phyloP scores from a whole-genome alignment of 2,113 vertebrate genomes.

The Puffinus mauretanicus region DNA sequence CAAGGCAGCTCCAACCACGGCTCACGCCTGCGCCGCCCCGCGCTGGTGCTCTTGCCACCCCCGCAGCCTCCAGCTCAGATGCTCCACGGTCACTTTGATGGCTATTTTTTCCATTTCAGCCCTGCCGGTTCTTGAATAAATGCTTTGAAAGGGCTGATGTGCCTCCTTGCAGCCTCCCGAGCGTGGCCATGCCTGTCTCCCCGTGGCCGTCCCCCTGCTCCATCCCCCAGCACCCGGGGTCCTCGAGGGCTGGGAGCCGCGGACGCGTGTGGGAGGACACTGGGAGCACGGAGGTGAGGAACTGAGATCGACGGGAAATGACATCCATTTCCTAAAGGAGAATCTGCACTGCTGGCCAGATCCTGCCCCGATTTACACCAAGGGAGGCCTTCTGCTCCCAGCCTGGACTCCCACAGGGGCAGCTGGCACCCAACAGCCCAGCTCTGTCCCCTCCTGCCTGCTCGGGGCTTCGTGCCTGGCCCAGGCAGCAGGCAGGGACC shows the following conservation, averaged over 20 bases:
- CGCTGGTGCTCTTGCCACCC: fast-evolving
- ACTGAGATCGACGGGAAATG: not conserved
- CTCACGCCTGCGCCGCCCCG: not conserved
- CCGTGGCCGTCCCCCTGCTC: not conserved
- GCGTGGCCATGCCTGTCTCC: not conserved
- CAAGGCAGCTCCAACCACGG: not conserved
- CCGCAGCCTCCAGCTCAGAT: not conserved
- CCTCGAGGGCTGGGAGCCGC: not conserved
- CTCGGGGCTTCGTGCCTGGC: fast-evolving
- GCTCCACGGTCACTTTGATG: not conserved
- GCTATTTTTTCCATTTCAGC: not conserved
- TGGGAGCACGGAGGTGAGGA: not conserved
- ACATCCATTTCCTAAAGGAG: not conserved
- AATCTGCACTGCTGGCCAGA: not conserved
- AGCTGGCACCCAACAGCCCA: not conserved
- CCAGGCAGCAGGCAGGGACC: not conserved
- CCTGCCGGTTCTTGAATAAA: fast-evolving
- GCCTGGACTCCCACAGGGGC: fast-evolving
- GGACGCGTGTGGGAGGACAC: not conserved
- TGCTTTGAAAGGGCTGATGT: not conserved
- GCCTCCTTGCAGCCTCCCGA: not conserved
- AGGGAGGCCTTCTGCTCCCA: not conserved
- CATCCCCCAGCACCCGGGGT: not conserved
- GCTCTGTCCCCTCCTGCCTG: not conserved
- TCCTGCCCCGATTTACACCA: not conserved